Evolutionary conservation across 2,888 invertebrate species (phyloP), one percentile per base, ranked within the genome.

Genomic region (Ellobium chinense): DNA sequence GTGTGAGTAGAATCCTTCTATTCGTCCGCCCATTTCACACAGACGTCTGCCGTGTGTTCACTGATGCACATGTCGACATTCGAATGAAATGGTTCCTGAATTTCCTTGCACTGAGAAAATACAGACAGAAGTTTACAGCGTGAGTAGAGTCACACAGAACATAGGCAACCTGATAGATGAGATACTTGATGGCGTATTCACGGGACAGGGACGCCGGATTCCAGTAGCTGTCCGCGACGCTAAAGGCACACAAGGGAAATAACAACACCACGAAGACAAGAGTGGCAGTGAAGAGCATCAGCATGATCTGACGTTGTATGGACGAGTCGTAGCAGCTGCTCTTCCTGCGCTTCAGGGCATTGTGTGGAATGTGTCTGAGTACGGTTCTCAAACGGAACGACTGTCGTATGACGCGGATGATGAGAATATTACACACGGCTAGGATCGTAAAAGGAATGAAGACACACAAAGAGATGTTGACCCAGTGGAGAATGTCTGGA

Each of bases 81-180:
- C 79, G 63, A 24, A 83, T 29, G 69, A 85, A 85, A 36, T 83
- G 76, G 18, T 66, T 69, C 1, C 85, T 74, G 37, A 85, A 85
- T 46, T 82, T 83, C 18, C 79, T 74, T 12, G 84, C 84, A 14
- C 80, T 84, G 4, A 85, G 80, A 58, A 84, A 84, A 63, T 84
- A 84, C 21, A 84, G 39, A 56, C 81, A 84, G 24, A 84, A 82
- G 62, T 85, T 85, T 24, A 85, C 75, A 12, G 85, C 85, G 62
- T 85, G 85, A n/a, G 76, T 85, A 24, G 84, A 78, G 69, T 85
- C 85, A 77, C 82, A 82, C 24, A 84, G 68, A 21, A 84, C 63
- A 31, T 60, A 85, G 29, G 85, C 75, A 21, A 84, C 27, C 73
- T 85, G 85, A 54, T 73, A 56, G 24, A 74, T 46, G 12, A 85